A percentile compares a stretch with the other conserved stretches of the same genome.
Conservation (phyloP, 30 jellyfish, hydroid and myxozoan species). For the Chrysaora quinquecirrha region DNA sequence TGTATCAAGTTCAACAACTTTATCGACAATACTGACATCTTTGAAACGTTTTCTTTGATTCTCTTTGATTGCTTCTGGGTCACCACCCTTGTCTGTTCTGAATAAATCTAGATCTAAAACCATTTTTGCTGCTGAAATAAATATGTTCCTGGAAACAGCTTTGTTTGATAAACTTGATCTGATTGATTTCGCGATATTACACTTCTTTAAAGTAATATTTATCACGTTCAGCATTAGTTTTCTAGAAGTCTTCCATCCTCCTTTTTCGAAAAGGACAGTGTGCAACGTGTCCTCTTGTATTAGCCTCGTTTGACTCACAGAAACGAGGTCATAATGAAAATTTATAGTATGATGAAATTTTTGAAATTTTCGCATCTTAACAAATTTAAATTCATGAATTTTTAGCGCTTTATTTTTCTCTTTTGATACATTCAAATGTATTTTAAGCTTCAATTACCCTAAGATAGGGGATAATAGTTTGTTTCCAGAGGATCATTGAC, state of each 20-base stretch:
- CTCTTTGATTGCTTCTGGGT: constrained; percentile 82
- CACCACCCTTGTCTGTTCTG: constrained; percentile 93
- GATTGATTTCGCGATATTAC: not conserved
- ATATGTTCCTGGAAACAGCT: not conserved
- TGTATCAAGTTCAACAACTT: constrained; percentile 81
- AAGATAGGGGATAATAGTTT: too few species aligned
- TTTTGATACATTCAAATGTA: too few species aligned
- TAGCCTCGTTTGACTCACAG: too few species aligned
- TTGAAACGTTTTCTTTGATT: constrained; percentile 89
- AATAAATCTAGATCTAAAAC: constrained; percentile 87
- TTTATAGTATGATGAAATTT: too few species aligned
- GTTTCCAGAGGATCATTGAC: too few species aligned
- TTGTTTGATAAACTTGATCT: not conserved
- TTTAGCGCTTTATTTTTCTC: too few species aligned
- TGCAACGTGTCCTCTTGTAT: not conserved
- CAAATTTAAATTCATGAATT: too few species aligned
- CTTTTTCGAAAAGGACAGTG: too few species aligned
- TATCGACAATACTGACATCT: constrained; percentile 86
- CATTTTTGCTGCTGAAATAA: constrained; percentile 62
- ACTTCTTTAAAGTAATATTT: not conserved
- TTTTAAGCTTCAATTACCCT: too few species aligned
- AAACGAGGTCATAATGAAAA: too few species aligned
- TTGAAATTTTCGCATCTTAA: too few species aligned
- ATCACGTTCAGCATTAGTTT: not conserved
- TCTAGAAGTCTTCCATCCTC: too few species aligned